These are phyloP conservation scores for Fratercula arctica DNA, from an alignment of 2,797 vertebrate genomes.

Conservation along the genomic window DNA sequence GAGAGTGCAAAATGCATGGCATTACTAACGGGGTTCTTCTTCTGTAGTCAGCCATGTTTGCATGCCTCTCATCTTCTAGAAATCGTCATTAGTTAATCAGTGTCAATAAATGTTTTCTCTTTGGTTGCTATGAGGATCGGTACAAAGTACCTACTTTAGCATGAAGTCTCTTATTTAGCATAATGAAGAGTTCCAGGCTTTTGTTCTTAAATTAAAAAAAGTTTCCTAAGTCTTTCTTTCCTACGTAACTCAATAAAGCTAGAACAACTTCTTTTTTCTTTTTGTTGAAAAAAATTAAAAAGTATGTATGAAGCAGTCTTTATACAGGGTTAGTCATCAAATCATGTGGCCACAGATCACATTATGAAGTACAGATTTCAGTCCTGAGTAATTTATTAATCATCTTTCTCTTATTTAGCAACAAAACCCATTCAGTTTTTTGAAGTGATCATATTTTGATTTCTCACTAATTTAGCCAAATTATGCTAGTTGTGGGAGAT, in stretches of 20 bases:
- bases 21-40: neutral
- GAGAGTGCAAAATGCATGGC: fast-evolving
- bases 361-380: neutral
- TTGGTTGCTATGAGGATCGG: neutral
- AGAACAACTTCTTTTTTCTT: neutral
- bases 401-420: neutral
- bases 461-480: neutral
- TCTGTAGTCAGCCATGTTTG: neutral
- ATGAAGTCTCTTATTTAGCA: neutral
- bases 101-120: slow-evolving; percentile 18
- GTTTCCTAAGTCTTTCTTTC: neutral
- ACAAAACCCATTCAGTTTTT: neutral
- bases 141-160: neutral
- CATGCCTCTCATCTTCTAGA: neutral
- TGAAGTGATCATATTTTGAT: neutral
- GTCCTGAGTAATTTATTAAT: slow-evolving; percentile 8
- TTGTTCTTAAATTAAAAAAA: neutral
- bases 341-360: neutral
- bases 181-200: neutral
- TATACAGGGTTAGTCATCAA: neutral
- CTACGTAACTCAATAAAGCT: neutral
- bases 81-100: neutral
- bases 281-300: neutral
- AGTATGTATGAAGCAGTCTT: neutral
- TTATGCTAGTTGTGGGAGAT: neutral